These are phyloP conservation scores for Geopemphigus sp. DNA, from an alignment of 1,140 invertebrate genomes.

Conservation along the genomic window DNA sequence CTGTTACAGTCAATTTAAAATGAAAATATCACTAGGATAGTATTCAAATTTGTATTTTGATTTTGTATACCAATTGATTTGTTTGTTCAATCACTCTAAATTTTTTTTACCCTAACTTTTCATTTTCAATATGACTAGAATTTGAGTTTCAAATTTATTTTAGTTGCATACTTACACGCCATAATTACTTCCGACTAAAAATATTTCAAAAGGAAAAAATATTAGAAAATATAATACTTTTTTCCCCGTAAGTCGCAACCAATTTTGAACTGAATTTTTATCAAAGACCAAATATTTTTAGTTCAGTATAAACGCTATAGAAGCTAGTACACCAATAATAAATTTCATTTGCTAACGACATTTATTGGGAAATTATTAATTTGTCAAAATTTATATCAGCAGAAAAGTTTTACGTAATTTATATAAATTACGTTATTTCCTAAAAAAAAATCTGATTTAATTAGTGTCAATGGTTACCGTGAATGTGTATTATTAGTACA, in stretches of 20 bases:
- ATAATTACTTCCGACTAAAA: background rate
- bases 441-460: no score
- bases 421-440: no score
- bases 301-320: no score
- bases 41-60: background rate
- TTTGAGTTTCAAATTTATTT: background rate
- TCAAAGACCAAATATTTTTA: no score
- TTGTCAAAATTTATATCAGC: no score
- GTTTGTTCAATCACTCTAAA: background rate
- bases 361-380: no score
- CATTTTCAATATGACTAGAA: background rate
- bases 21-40: background rate
- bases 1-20: background rate
- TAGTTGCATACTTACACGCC: background rate
- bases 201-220: constrained; percentile 7
- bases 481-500: no score
- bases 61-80: background rate
- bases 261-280: background rate
- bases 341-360: no score
- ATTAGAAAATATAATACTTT: background rate
- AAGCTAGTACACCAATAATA: no score
- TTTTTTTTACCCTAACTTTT: background rate
- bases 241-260: background rate
- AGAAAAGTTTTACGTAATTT: no score
- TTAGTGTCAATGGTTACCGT: no score